These are phyloP conservation scores for Zootermopsis nevadensis DNA, from an alignment of 2,888 invertebrate genomes.

Conservation along the genomic window DNA sequence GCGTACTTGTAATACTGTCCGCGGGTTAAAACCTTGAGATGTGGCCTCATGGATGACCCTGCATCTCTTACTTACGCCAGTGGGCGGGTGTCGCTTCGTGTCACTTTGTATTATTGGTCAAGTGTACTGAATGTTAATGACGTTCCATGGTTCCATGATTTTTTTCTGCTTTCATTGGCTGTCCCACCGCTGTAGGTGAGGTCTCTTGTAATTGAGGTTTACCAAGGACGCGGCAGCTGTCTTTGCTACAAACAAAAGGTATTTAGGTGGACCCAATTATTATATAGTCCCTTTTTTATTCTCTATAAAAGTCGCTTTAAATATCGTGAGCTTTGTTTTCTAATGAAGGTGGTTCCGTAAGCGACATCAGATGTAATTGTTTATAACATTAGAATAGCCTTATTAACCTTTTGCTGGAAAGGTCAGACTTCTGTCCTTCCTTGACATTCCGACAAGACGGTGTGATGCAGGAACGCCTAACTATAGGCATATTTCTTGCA, in stretches of 20 bases:
- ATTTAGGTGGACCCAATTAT: constrained; percentile 21
- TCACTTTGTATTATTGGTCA: constrained; percentile 31
- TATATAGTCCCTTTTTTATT: background rate
- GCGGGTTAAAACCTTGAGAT: constrained; percentile 15
- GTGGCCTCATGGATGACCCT: constrained; percentile 45
- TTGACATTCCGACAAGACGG: background rate
- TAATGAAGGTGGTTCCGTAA: background rate
- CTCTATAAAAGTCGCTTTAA: background rate
- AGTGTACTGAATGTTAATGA: background rate
- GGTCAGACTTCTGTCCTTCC: constrained; percentile 5
- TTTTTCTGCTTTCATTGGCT: constrained; percentile 2
- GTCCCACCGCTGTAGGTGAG: constrained; percentile 6
- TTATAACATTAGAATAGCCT: constrained; percentile 12
- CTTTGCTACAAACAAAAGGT: background rate
- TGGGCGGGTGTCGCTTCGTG: constrained; percentile 17
- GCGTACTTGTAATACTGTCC: constrained; percentile 3
- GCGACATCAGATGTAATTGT: background rate
- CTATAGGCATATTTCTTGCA: too few species aligned
- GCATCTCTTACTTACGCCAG: constrained; percentile 21
- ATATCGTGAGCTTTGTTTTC: background rate
- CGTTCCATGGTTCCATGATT: constrained; percentile 27
- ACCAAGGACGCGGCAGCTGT: constrained; percentile 25
- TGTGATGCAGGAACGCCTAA: too few species aligned
- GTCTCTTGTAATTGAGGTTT: constrained; percentile 23
- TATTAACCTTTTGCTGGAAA: background rate